Conservation (phyloP, 2,797 vertebrate genomes). For the Neostethus bicornis region DNA sequence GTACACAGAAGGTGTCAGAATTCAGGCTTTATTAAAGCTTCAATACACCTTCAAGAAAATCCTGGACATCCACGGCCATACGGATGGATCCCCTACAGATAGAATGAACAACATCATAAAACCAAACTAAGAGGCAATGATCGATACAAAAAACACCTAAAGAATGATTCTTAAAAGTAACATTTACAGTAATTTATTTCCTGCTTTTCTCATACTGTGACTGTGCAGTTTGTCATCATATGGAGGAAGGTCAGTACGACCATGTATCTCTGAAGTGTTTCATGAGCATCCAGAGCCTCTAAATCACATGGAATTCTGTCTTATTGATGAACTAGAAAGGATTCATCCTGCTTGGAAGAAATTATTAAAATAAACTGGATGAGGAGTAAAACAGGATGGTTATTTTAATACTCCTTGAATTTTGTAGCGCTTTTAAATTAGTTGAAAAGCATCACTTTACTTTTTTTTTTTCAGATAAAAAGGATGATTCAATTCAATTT, state of each 20-base stretch:
- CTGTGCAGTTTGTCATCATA: constrained; percentile 15
- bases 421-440: constrained; percentile 15
- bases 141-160: neutral
- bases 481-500: too few relatives aligned
- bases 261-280: constrained; percentile 27
- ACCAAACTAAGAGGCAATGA: constrained; percentile 23
- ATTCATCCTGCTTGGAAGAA: too few relatives aligned
- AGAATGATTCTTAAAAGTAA: constrained; percentile 1
- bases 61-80: constrained; percentile 13
- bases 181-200: constrained; percentile 11
- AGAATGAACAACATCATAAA: constrained; percentile 24
- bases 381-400: constrained; percentile 16
- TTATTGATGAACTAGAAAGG: too few relatives aligned
- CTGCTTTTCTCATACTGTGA: constrained; percentile 4
- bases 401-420: constrained; percentile 31
- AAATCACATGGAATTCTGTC: constrained; percentile 21
- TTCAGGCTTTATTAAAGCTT: too few relatives aligned
- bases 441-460: neutral
- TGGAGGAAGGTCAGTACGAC: constrained; percentile 31
- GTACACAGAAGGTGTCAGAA: constrained; percentile 62
- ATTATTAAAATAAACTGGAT: constrained; percentile 24
- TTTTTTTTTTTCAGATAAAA: constrained; percentile 9
- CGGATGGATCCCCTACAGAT: constrained; percentile 36
- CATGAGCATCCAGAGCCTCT: constrained; percentile 23
- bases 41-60: constrained; percentile 42